A percentile compares a stretch with the other conserved stretches of the same genome.
Conservation (phyloP, 2,888 invertebrate species). For the Dryobota labecula region DNA sequence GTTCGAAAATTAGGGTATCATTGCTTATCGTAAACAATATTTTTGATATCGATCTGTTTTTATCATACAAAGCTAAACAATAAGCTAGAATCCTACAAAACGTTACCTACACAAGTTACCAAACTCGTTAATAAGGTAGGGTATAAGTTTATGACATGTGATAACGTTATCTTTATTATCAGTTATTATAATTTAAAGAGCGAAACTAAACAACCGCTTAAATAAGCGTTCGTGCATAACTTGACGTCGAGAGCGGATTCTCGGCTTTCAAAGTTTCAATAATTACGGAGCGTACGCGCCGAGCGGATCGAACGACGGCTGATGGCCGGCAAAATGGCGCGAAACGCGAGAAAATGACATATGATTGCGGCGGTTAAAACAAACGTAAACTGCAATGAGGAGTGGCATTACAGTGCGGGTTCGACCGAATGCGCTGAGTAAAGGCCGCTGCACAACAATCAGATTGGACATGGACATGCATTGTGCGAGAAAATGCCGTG, state of each 20-base stretch:
- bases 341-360: conserved; percentile 84
- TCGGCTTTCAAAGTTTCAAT: conserved; percentile 73
- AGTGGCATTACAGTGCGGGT: conserved; percentile 72
- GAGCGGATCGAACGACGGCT: conserved; percentile 72
- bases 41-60: conserved; percentile 3
- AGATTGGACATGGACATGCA: conserved; percentile 66
- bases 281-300: conserved; percentile 75
- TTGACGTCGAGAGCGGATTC: conserved; percentile 65
- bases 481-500: conserved; percentile 42
- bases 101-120: not conserved
- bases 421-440: conserved; percentile 67
- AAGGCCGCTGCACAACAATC: conserved; percentile 62
- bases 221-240: conserved; percentile 57
- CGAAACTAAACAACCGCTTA: conserved; percentile 48
- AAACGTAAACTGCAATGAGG: conserved; percentile 78
- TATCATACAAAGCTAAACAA: not conserved
- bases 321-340: conserved; percentile 80
- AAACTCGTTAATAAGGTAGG: conserved; percentile 15
- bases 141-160: no score
- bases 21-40: not conserved
- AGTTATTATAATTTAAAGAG: conserved; percentile 43
- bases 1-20: not conserved
- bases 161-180: conserved; percentile 39
- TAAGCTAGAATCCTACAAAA: not conserved
- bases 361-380: conserved; percentile 85